Conservation (phyloP, 2,888 invertebrate genomes). For the Pinctada fucata region DNA sequence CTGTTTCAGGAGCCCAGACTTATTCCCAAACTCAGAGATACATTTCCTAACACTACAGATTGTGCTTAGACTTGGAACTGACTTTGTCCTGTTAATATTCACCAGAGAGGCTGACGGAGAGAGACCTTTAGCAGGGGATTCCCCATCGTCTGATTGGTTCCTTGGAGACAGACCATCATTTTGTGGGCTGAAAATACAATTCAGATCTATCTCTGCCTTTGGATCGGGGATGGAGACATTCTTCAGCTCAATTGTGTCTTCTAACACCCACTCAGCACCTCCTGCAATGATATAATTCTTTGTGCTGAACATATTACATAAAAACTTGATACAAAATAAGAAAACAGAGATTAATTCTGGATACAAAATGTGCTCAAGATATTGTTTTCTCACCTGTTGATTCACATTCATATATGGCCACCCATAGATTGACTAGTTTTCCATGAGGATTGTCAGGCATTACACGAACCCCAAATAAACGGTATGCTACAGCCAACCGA, state of each 20-base stretch:
- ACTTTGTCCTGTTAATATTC: conserved; percentile 62
- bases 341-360: background rate
- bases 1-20: conserved; percentile 65
- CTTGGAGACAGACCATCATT: conserved; percentile 25
- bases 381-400: conserved; percentile 82
- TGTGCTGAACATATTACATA: too few relatives aligned
- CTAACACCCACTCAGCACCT: conserved; percentile 90
- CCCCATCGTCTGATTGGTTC: conserved; percentile 39
- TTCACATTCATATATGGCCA: conserved; percentile 99
- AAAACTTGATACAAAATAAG: too few relatives aligned
- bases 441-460: conserved; percentile 75
- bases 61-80: conserved; percentile 73
- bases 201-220: conserved; percentile 72
- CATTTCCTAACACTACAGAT: conserved; percentile 64
- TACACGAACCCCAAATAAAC: conserved; percentile 80
- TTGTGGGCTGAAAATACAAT: conserved; percentile 54
- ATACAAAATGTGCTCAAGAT: too few relatives aligned
- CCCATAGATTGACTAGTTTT: conserved; percentile 78
- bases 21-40: conserved; percentile 55
- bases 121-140: conserved; percentile 39
- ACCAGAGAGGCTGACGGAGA: conserved; percentile 55
- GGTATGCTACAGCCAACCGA: conserved; percentile 97
- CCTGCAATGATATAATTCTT: conserved; percentile 78
- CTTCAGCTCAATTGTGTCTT: conserved; percentile 95
- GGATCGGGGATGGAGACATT: conserved; percentile 86